Evolutionary conservation across 1,140 invertebrate genomes (phyloP).

Genomic region (Pseudoatta argentina): DNA sequence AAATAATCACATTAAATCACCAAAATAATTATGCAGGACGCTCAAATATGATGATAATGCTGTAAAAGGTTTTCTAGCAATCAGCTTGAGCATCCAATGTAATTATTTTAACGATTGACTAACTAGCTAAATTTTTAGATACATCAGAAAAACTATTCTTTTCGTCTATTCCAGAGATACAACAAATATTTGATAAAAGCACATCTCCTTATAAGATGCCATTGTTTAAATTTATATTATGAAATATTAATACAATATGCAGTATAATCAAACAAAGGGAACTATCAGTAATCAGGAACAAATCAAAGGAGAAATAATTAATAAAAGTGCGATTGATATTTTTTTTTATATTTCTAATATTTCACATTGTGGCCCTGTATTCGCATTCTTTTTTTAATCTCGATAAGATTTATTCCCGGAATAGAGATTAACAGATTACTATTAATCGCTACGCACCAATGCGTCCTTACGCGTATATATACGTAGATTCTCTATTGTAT

Average conservation of each 20-base stretch:
- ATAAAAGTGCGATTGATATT: background rate
- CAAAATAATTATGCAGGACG: no score
- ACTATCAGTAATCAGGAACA: background rate
- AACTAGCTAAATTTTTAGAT: no score
- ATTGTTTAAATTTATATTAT: background rate
- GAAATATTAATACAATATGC: background rate
- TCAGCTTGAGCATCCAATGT: no score
- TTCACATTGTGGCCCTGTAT: background rate
- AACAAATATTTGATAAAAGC: background rate
- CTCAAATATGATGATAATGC: no score
- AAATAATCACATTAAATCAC: no score
- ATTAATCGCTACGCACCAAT: background rate
- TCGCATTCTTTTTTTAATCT: background rate
- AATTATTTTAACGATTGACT: no score
- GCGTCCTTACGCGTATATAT: background rate
- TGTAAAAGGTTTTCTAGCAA: no score
- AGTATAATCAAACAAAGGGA: background rate
- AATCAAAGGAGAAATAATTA: background rate
- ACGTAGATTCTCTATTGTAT: background rate
- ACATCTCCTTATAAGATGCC: background rate
- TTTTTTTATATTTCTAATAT: background rate
- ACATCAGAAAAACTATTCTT: no score
- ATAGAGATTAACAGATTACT: background rate
- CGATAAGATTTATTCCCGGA: background rate
- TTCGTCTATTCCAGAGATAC: background rate